phyloP scores from a whole-genome alignment of 37 sponge, comb jelly and placozoan species.

The Chondrosia reniformis region DNA sequence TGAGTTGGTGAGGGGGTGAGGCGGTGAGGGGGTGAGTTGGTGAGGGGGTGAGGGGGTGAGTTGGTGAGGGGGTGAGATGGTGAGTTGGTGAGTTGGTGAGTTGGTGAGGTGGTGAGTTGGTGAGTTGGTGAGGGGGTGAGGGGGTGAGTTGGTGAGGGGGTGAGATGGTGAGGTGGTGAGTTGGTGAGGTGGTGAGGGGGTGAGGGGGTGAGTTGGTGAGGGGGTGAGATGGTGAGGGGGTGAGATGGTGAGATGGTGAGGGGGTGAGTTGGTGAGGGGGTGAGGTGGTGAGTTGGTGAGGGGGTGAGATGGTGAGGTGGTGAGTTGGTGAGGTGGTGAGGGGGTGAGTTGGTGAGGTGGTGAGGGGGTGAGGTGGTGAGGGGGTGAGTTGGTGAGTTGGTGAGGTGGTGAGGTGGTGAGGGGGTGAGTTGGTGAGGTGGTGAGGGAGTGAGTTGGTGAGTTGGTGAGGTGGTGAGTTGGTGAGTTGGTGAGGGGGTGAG shows the following conservation, averaged over 20 bases:
- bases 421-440: no score
- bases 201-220: neutral
- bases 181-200: constrained; percentile 6
- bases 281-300: neutral
- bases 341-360: neutral
- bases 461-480: no score
- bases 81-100: neutral
- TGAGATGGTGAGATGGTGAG: neutral
- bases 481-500: no score
- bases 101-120: neutral
- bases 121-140: constrained; percentile 12
- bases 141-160: neutral
- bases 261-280: neutral
- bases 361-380: neutral
- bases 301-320: neutral
- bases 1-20: neutral
- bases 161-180: neutral
- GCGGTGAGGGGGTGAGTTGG: neutral
- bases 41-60: neutral
- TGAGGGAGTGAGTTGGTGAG: no score
- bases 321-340: neutral
- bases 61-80: neutral
- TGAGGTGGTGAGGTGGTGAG: no score
- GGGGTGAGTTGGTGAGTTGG: no score
- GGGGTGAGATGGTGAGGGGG: neutral